phyloP scores from a whole-genome alignment of 2,888 invertebrate species.

The Spialia ferax region DNA sequence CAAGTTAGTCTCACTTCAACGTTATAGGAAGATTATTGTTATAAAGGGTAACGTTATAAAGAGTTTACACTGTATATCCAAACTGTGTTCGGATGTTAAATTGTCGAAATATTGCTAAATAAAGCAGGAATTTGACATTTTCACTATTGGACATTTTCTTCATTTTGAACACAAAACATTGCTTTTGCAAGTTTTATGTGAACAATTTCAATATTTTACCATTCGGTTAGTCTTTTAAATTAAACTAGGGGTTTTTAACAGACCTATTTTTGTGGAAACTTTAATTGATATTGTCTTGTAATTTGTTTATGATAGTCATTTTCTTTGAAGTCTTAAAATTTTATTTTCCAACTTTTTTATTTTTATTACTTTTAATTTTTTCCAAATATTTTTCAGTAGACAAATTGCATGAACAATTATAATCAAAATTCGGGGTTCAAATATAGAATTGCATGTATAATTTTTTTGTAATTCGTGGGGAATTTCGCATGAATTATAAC shows the following conservation, averaged over 20 bases:
- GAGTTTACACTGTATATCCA: no score
- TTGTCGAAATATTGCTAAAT: not conserved
- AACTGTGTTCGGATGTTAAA: not conserved
- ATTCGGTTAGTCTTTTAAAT: no score
- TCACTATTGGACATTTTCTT: no score
- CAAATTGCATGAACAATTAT: conserved; percentile 37
- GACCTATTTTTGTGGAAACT: conserved; percentile 36
- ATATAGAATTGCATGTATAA: conserved; percentile 50
- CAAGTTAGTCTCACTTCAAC: no score
- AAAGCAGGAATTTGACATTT: no score
- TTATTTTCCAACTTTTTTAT: not conserved
- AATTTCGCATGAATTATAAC: conserved; percentile 65
- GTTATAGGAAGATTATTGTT: no score
- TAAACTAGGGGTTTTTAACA: no score
- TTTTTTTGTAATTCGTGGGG: conserved; percentile 53
- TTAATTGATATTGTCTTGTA: conserved; percentile 27
- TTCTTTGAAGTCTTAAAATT: not conserved
- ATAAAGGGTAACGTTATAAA: no score
- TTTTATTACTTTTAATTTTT: not conserved
- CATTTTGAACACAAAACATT: no score
- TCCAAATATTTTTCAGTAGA: conserved; percentile 5
- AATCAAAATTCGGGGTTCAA: conserved; percentile 22
- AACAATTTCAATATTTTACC: no score
- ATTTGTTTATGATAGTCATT: conserved; percentile 3
- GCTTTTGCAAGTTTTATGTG: no score